Percentiles rank a stretch among this genome's conserved stretches.
These are phyloP conservation scores for Polypedilum pembai DNA, from an alignment of 1,140 invertebrate species.

Conservation along the genomic window DNA sequence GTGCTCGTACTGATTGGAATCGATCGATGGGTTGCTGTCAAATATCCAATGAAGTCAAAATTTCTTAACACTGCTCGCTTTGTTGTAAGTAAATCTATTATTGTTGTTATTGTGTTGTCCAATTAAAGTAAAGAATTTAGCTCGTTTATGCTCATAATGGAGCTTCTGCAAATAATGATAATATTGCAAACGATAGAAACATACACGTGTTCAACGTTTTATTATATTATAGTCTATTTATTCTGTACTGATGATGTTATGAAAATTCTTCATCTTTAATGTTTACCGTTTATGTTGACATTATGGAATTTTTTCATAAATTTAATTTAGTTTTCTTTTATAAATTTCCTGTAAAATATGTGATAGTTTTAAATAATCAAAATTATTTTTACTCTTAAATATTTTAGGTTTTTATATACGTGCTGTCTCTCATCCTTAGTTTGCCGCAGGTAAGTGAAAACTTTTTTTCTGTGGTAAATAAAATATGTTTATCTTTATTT, in stretches of 20 bases:
- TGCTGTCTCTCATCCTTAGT: constrained; percentile 62
- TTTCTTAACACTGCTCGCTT: constrained; percentile 20
- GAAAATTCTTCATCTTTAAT: too few species aligned
- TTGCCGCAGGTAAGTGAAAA: constrained; percentile 65
- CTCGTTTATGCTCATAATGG: too few species aligned
- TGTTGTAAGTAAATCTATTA: background rate
- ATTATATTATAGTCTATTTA: too few species aligned
- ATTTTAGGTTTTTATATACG: constrained; percentile 54
- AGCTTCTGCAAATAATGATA: too few species aligned
- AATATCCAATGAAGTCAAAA: constrained; percentile 63
- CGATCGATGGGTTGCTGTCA: constrained; percentile 70
- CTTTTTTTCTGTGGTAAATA: background rate
- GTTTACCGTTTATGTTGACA: too few species aligned
- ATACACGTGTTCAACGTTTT: too few species aligned
- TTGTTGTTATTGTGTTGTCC: background rate
- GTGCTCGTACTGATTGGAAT: constrained; percentile 73
- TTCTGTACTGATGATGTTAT: too few species aligned
- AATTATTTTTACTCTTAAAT: constrained; percentile 50
- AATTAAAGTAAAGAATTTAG: too few species aligned
- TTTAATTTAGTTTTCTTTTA: background rate
- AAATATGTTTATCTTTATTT: too few species aligned
- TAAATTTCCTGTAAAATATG: too few species aligned
- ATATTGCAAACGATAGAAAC: too few species aligned
- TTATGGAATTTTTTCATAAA: too few species aligned
- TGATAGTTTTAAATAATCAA: background rate